Evolutionary conservation across 2,113 vertebrate genomes (phyloP), one percentile per base, ranked within the genome.

Genomic region (Chloropsis cyanopogon): DNA sequence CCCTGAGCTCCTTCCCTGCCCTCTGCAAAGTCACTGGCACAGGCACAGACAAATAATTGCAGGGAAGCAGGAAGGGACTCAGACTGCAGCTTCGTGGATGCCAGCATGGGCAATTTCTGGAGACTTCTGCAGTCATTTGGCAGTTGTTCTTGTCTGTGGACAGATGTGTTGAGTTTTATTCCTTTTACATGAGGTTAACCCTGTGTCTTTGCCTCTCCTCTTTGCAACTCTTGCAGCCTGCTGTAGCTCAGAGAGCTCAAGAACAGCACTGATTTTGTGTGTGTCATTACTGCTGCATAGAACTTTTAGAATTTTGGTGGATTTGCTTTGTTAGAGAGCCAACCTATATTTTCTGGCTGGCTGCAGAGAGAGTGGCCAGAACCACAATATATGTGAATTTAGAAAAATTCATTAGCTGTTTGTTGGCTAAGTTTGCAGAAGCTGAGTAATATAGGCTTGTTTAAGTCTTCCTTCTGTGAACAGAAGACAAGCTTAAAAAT

Each of bases 81-180:
- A 0, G 26, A 33, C 33, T 77, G 76, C 0, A 0, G 68, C 86
- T 73, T 41, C 65, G 0, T 23, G 73, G 57, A 10, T 72, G 54
- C 56, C 71, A 75, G 9, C 5, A 2, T 1, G 46, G 57, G 33
- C 25, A 41, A 0, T 26, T 46, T 41, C 11, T 47, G 49, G 31
- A 69, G 52, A 4, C 23, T 88, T 80, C 46, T 90, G 47, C 31
- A 8, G 64, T 71, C 9, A 29, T 33, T n/a, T 80, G 77, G 80
- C 29, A 10, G 54, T 24, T 54, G 11, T 4, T 80, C 69, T 61
- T 69, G 31, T 11, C 50, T 72, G 26, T 20, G 29, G 50, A 39
- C 49, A 83, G 46, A 26, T 33, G 21, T 41, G 9, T 25, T 80
- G 31, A 5, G 13, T 21, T 35, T 75, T 82, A 49, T 46, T 50